Conservation (phyloP, 2,888 invertebrate genomes). For the Gymnocheta viridis region DNA sequence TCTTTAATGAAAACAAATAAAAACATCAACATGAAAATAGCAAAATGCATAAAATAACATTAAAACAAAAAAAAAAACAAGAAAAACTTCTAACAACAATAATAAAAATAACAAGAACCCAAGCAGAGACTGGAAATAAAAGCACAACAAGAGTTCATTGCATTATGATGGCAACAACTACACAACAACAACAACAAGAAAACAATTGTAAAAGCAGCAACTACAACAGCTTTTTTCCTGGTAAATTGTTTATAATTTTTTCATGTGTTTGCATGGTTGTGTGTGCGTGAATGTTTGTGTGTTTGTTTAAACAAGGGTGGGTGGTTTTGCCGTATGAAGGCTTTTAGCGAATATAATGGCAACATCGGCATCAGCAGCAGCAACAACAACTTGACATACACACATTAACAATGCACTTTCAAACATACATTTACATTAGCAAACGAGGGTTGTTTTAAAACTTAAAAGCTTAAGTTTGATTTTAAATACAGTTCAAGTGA, state of each 20-base stretch:
- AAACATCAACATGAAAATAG: slow-evolving; percentile 46
- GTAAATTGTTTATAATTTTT: slow-evolving; percentile 24
- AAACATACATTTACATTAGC: not conserved
- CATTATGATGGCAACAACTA: slow-evolving; percentile 77
- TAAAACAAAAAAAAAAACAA: slow-evolving; percentile 31
- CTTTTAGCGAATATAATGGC: slow-evolving; percentile 45
- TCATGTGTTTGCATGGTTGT: not conserved
- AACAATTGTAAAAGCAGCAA: slow-evolving; percentile 64
- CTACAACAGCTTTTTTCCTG: slow-evolving; percentile 59
- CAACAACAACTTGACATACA: slow-evolving; percentile 52
- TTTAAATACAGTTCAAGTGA: too few relatives aligned
- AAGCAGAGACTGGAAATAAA: slow-evolving; percentile 38
- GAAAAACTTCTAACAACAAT: slow-evolving; percentile 41
- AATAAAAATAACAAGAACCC: slow-evolving; percentile 18
- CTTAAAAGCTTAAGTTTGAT: not conserved
- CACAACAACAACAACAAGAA: slow-evolving; percentile 68
- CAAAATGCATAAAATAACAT: slow-evolving; percentile 31
- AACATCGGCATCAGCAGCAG: slow-evolving; percentile 59
- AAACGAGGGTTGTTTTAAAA: not conserved
- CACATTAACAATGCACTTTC: slow-evolving; percentile 44
- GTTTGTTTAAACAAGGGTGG: slow-evolving; percentile 60
- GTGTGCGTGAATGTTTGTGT: not conserved
- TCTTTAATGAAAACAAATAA: slow-evolving; percentile 38
- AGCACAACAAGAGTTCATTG: slow-evolving; percentile 78
- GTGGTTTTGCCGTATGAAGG: slow-evolving; percentile 54